Conservation (phyloP, 2,888 invertebrate species). For the Melanostoma scalare region DNA sequence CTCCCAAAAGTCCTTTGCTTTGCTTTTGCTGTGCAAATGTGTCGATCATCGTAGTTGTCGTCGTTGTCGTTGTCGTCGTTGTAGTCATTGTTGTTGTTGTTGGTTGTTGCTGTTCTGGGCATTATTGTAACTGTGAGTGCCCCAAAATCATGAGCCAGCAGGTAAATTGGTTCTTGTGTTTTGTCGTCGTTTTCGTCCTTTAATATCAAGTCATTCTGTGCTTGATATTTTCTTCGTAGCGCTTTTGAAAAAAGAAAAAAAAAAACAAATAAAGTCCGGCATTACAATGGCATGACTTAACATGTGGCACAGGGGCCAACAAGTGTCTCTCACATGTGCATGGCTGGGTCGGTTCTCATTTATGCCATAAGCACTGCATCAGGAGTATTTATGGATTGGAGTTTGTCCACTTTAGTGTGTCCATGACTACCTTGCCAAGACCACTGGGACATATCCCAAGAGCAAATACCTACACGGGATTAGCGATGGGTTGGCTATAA, state of each 20-base stretch:
- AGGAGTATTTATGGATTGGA: constrained; percentile 65
- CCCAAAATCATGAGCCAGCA: constrained; percentile 60
- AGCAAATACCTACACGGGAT: constrained; percentile 72
- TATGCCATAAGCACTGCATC: constrained; percentile 69
- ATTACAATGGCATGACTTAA: constrained; percentile 50
- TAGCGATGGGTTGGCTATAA: constrained; percentile 71
- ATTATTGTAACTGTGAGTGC: constrained; percentile 20
- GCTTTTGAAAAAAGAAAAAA: constrained; percentile 26
- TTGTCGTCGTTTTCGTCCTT: constrained; percentile 32
- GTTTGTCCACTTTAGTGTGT: constrained; percentile 40
- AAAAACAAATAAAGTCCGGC: constrained; percentile 56
- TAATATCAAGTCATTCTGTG: constrained; percentile 42
- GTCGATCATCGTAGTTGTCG: constrained; percentile 60
- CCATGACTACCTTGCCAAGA: constrained; percentile 3
- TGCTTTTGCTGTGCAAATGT: constrained; percentile 48
- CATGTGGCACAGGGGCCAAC: constrained; percentile 66
- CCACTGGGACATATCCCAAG: constrained; percentile 42
- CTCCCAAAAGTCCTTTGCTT: constrained; percentile 25
- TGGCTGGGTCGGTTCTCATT: constrained; percentile 38
- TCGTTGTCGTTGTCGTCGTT: too few relatives aligned
- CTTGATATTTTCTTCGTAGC: constrained; percentile 40
- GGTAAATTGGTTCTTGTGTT: constrained; percentile 51
- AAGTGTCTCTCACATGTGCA: constrained; percentile 63
- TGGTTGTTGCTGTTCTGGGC: too few relatives aligned
- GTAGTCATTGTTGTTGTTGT: too few relatives aligned